Conservation (phyloP, 2,888 invertebrate species). For the Drosophila falleni region DNA sequence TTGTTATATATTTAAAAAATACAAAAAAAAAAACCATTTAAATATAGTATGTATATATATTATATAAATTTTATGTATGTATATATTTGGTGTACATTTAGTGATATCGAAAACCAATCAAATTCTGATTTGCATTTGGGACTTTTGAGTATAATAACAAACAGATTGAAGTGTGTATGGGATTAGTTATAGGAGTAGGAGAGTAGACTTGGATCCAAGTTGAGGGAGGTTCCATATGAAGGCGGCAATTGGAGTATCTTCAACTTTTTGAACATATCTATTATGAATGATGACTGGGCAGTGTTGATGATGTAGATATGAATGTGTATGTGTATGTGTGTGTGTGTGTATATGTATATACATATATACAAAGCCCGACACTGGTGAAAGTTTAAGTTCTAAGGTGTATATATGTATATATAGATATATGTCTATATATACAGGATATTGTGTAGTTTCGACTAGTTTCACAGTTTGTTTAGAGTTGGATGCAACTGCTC, state of each 20-base stretch:
- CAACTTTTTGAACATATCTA: slow-evolving; percentile 1
- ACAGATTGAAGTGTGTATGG: not conserved
- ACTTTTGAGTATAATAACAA: slow-evolving; percentile 28
- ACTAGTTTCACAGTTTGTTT: slow-evolving; percentile 61
- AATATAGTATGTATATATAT: slow-evolving; percentile 19
- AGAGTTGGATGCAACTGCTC: slow-evolving; percentile 33
- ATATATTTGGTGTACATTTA: slow-evolving; percentile 58
- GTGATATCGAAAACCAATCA: slow-evolving; percentile 40
- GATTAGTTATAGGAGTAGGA: not conserved
- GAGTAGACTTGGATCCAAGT: not conserved
- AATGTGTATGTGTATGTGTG: slow-evolving; percentile 3
- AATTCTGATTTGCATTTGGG: slow-evolving; percentile 16
- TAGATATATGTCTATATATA: slow-evolving; percentile 1
- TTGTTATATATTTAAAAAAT: slow-evolving; percentile 1
- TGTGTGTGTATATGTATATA: slow-evolving; percentile 13
- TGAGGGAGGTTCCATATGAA: slow-evolving; percentile 18
- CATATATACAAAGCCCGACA: slow-evolving; percentile 39
- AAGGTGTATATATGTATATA: not conserved
- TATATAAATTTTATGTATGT: slow-evolving; percentile 31
- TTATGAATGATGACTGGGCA: slow-evolving; percentile 23
- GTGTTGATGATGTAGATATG: slow-evolving; percentile 17
- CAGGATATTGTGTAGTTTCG: slow-evolving; percentile 33
- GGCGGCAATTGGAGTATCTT: slow-evolving; percentile 3
- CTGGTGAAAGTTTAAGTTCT: slow-evolving; percentile 35
- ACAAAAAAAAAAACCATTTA: slow-evolving; percentile 14